These are phyloP conservation scores for Pangasianodon hypophthalmus DNA, from an alignment of 2,113 vertebrate species.

Conservation along the genomic window DNA sequence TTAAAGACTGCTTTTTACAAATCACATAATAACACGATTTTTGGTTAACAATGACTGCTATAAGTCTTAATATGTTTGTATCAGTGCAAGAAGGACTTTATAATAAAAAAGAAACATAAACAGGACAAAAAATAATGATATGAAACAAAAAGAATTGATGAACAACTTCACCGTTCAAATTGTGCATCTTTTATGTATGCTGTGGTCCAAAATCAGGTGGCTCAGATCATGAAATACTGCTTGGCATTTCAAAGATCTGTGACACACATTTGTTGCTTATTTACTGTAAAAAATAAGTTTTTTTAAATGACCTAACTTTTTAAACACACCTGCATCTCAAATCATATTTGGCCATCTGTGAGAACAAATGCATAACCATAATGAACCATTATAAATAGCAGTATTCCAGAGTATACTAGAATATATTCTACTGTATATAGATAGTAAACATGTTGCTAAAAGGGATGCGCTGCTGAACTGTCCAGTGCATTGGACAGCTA, in stretches of 20 bases:
- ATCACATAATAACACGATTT: neutral
- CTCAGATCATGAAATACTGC: no score
- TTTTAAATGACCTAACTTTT: neutral
- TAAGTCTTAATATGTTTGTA: neutral
- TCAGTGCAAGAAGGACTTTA: neutral
- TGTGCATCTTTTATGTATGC: no score
- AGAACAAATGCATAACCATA: neutral
- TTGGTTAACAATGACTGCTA: neutral
- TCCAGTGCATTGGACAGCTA: neutral
- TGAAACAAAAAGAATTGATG: no score
- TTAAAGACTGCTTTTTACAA: neutral
- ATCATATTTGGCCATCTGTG: neutral
- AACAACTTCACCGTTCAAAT: neutral
- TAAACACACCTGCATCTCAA: neutral
- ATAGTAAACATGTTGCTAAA: neutral
- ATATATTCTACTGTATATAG: neutral
- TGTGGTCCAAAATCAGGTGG: no score
- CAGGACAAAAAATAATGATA: neutral
- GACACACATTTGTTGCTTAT: neutral
- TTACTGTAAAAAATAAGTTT: neutral
- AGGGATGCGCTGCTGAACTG: neutral
- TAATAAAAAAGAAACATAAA: neutral
- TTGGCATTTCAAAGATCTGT: neutral
- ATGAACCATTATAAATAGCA: neutral
- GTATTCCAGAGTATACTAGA: neutral